Conservation (phyloP, 2,113 vertebrate genomes). For the Paralichthys olivaceus region DNA sequence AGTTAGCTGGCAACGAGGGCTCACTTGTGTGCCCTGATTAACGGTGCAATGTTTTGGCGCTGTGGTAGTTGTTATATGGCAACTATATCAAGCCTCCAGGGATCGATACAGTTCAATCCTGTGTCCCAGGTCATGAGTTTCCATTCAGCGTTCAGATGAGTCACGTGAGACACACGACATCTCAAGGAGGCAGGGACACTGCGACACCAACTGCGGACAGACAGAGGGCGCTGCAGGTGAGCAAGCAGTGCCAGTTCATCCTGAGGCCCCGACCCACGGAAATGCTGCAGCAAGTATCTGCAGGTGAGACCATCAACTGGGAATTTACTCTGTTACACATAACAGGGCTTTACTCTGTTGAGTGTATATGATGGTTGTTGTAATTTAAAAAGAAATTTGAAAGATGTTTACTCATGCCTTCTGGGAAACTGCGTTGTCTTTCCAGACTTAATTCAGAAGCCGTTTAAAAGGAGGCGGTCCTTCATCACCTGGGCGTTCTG, state of each 20-base stretch:
- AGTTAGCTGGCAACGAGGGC: too few species aligned
- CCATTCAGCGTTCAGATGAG: slow-evolving; percentile 97
- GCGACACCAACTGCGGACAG: slow-evolving; percentile 21
- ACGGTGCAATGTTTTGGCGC: background rate
- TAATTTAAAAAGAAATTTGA: background rate
- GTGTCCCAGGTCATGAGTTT: slow-evolving; percentile 91
- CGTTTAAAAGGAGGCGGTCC: slow-evolving; percentile 89
- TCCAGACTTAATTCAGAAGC: slow-evolving; percentile 87
- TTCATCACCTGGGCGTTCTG: slow-evolving; percentile 96
- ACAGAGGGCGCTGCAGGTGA: slow-evolving; percentile 58
- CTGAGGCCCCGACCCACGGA: slow-evolving; percentile 67
- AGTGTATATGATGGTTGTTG: background rate
- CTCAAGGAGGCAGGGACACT: slow-evolving; percentile 24
- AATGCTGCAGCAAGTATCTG: background rate
- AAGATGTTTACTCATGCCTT: background rate
- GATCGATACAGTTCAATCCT: background rate
- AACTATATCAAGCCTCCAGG: background rate
- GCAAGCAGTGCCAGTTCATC: slow-evolving; percentile 94
- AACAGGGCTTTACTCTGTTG: too few species aligned
- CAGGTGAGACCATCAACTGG: slow-evolving; percentile 40
- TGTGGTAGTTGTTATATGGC: background rate
- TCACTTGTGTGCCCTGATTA: background rate
- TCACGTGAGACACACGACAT: slow-evolving; percentile 76
- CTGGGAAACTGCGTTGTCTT: background rate
- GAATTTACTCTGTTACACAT: too few species aligned